Base-by-base conservation (phyloP, 2,113 vertebrate species). In the Nestor notabilis region DNA sequence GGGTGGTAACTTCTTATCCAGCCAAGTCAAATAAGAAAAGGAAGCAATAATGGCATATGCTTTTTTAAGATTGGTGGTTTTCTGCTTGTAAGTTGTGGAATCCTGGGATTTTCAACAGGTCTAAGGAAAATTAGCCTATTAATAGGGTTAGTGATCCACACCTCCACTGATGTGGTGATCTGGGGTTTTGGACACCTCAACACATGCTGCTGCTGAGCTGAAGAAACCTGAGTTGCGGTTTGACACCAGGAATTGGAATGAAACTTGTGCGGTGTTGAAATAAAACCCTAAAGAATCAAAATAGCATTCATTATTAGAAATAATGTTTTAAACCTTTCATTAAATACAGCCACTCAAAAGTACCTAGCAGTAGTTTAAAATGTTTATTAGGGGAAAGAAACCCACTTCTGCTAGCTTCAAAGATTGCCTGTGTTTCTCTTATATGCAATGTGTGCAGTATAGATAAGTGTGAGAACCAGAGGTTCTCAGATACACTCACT, bases 1-100 rank as follows among this genome's bases (percentile, higher is more conserved):
- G 91, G 92, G 90, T 3, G 2, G 24, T 56, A 75, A 76, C 46
- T 90, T 89, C 69, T 88, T 69, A 74, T 35, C 66, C 83, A 90
- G 86, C 84, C 96, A 94, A 96, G 78, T 56, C 86, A 97, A 96
- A 90, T 95, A 87, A 89, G 88, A 94, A 91, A 93, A 94, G 80
- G 97, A 90, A 89, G 80, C 84, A 95, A 50, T 86, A 53, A 77
- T 11, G 9, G 50, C 71, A 77, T 89, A 4, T 47, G 39, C 50
- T 72, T 89, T 58, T 90, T 49, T 11, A 52, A 78, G 56, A 63
- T 1, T 12, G 11, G 46, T 89, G 77, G 43, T 35, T 84, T 91
- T 72, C 47, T 0, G 0, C 74, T 17, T 66, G 60, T 61, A 78
- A 14, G 31, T 44, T 76, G 43, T 60, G 81, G 68, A 63, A 35